Percentiles rank a stretch among this genome's conserved stretches.
These are phyloP conservation scores for Melipona bicolor DNA, from an alignment of 2,888 invertebrate genomes.

Conservation along the genomic window DNA sequence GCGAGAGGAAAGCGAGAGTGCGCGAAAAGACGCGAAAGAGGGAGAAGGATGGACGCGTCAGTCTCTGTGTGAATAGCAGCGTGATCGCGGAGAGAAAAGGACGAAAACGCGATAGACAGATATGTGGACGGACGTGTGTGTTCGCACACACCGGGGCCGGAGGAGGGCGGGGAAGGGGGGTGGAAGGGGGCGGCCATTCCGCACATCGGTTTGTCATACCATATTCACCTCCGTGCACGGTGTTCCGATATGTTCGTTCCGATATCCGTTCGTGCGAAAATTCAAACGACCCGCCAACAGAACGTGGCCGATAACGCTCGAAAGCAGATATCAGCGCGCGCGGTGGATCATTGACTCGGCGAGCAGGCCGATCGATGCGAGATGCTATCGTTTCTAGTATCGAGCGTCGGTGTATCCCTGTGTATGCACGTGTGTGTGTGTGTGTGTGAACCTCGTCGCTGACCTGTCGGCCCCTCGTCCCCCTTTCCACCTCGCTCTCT, in stretches of 20 bases:
- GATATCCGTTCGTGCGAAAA: conserved; percentile 80
- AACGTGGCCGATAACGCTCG: conserved; percentile 67
- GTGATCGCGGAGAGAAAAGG: neutral
- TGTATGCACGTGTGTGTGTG: conserved; percentile 17
- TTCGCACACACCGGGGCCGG: neutral
- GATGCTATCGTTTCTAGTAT: conserved; percentile 63
- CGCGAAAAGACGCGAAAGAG: neutral
- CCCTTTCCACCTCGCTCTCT: conserved; percentile 10
- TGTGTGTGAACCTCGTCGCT: conserved; percentile 3
- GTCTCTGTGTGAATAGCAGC: neutral
- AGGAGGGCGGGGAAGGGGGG: too few species aligned
- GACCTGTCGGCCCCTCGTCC: neutral
- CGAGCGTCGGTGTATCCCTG: conserved; percentile 24
- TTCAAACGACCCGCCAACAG: conserved; percentile 79
- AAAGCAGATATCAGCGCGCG: conserved; percentile 65
- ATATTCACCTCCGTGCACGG: conserved; percentile 57
- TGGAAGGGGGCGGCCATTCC: conserved; percentile 35
- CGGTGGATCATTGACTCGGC: conserved; percentile 62
- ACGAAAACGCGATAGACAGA: conserved; percentile 31
- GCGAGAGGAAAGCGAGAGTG: neutral
- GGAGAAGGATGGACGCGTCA: neutral
- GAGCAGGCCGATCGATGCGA: conserved; percentile 63
- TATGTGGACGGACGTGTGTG: conserved; percentile 41
- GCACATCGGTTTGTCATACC: conserved; percentile 61
- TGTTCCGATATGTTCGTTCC: conserved; percentile 64